phyloP scores from a whole-genome alignment of 1,140 invertebrate genomes.

The Zaprionus lachaisei region DNA sequence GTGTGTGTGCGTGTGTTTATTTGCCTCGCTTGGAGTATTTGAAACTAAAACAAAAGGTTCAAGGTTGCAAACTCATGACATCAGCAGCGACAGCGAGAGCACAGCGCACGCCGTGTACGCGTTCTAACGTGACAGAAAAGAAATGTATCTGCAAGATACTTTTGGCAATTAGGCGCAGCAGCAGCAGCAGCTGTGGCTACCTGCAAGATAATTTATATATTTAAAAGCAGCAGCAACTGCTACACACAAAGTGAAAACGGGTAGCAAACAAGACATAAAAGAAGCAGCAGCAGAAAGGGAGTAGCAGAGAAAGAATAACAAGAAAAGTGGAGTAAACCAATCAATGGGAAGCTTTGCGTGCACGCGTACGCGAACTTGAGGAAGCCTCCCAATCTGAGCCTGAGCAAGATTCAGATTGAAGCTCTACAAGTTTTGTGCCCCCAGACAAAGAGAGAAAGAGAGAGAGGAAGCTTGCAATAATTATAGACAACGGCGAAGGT shows the following conservation, averaged over 20 bases:
- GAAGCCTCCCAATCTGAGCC: slow-evolving; percentile 42
- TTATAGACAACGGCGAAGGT: slow-evolving; percentile 54
- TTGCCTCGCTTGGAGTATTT: slow-evolving; percentile 3
- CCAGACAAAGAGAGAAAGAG: slow-evolving; percentile 13
- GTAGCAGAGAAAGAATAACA: slow-evolving; percentile 21
- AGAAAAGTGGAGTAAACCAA: slow-evolving; percentile 29
- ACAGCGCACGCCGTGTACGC: slow-evolving; percentile 11
- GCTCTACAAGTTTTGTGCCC: slow-evolving; percentile 69
- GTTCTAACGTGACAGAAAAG: slow-evolving; percentile 76
- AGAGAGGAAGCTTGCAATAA: slow-evolving; percentile 49
- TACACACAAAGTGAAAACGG: slow-evolving; percentile 26
- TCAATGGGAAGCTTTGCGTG: slow-evolving; percentile 53
- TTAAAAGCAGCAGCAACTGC: slow-evolving; percentile 7
- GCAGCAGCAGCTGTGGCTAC: slow-evolving; percentile 40
- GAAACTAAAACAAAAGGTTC: slow-evolving; percentile 71
- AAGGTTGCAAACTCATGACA: slow-evolving; percentile 72
- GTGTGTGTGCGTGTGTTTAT: slow-evolving; percentile 4
- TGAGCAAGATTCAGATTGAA: slow-evolving; percentile 46
- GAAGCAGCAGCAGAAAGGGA: neutral
- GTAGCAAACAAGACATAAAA: slow-evolving; percentile 16
- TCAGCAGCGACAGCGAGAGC: slow-evolving; percentile 38
- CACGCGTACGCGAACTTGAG: slow-evolving; percentile 40
- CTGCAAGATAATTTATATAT: slow-evolving; percentile 38
- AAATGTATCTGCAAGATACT: slow-evolving; percentile 80
- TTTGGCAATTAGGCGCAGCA: slow-evolving; percentile 74